Percentiles rank a stretch among this genome's conserved stretches.
phyloP scores from a whole-genome alignment of 2,797 vertebrate species.

The Sebastes trivittatus region DNA sequence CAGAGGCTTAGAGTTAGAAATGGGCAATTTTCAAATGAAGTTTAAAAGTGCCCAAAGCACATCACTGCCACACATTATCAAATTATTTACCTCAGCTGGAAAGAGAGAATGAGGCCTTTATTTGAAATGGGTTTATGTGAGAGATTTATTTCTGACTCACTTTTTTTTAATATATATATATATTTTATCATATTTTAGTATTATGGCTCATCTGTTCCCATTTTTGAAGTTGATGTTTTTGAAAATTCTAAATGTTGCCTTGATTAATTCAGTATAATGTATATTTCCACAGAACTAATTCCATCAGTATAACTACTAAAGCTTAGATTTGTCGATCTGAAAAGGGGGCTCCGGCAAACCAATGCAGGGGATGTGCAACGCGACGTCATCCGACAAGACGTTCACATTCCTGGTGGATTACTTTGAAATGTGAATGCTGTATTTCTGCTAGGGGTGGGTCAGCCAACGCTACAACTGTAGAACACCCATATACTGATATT shows the following conservation, averaged over 20 bases:
- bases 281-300: neutral
- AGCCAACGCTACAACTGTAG: too few relatives aligned
- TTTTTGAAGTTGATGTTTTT: neutral
- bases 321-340: neutral
- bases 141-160: neutral
- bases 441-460: too few relatives aligned
- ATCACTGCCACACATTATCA: neutral
- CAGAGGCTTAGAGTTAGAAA: slow-evolving; percentile 2
- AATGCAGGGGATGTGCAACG: neutral
- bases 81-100: neutral
- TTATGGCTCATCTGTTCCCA: neutral
- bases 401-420: neutral
- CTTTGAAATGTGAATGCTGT: too few relatives aligned
- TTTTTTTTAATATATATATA: neutral
- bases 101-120: neutral
- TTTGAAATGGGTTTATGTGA: neutral
- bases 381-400: neutral
- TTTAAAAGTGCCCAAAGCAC: neutral
- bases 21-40: neutral
- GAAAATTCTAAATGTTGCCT: neutral
- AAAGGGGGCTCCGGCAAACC: neutral
- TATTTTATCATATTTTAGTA: neutral
- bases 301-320: neutral
- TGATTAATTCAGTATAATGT: neutral
- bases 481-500: too few relatives aligned